These are phyloP conservation scores for Clanis bilineata DNA, from an alignment of 2,888 invertebrate species.

Conservation along the genomic window DNA sequence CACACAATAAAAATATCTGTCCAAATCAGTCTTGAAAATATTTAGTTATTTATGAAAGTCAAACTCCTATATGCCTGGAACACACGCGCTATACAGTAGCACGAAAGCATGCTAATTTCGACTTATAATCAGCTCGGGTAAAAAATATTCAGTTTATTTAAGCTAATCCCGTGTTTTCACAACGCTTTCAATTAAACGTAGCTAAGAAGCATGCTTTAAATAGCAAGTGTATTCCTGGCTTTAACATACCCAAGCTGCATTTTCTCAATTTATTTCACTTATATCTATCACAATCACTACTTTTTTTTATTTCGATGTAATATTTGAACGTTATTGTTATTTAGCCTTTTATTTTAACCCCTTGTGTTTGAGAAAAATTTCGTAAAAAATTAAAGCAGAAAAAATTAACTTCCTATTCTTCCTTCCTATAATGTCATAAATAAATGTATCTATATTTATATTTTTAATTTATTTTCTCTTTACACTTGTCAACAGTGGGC, in stretches of 20 bases:
- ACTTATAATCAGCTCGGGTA: no score
- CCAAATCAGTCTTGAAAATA: slow-evolving; percentile 12
- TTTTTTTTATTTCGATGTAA: not conserved
- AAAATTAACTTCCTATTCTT: not conserved
- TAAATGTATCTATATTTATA: not conserved
- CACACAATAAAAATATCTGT: not conserved
- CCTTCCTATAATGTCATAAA: no score
- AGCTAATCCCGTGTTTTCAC: no score
- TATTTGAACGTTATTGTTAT: not conserved
- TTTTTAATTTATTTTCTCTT: not conserved
- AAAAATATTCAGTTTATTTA: no score
- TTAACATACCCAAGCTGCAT: not conserved
- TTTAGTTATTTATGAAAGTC: not conserved
- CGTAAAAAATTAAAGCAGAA: not conserved
- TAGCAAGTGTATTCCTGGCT: no score
- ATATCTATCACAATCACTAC: slow-evolving; percentile 8
- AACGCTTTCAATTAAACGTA: no score
- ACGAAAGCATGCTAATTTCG: no score
- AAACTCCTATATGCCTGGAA: not conserved
- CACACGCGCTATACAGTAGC: no score
- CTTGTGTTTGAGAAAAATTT: not conserved
- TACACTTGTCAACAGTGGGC: not conserved
- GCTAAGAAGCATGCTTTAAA: no score
- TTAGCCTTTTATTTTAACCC: not conserved
- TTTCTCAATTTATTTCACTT: not conserved